Base-by-base conservation (phyloP, 2,888 invertebrate genomes). In the Tryphoninae sp. region DNA sequence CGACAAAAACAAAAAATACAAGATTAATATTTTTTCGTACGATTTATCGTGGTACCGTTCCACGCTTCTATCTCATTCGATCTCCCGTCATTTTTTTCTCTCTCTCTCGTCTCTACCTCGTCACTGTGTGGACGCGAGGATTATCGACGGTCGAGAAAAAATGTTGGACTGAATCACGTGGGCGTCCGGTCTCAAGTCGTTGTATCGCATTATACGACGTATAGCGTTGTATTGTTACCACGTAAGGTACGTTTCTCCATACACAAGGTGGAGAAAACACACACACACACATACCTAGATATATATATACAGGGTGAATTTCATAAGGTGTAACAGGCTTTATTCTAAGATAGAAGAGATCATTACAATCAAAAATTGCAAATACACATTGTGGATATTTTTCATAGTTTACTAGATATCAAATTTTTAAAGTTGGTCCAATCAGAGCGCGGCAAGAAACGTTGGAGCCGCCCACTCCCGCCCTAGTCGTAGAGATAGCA, bases 101-200 rank as follows among this genome's bases (percentile, higher is more conserved):
- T 73, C 51, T 69, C 26, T 69, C 78, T 11, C 81, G 69, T 58
- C 59, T 67, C 19, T 58, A 64, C 55, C 64, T 19, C 58, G 67
- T 77, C 75, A 68, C 16, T 71, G 75, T 53, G 65, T 59, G 80
- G 76, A 77, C 79, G 79, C 13, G 72, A 79, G 80, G 76, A 82
- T 82, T 80, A 82, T 82, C 82, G 82, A 82, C 79, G 73, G 76
- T 62, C 82, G 73, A 76, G 80, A 80, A 82, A 1, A 79, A 80
- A 33, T 9, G 78, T 59, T 55, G 81, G 61, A 58, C 55, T 45
- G 78, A 73, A 82, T 78, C 58, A 77, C 76, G 81, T 78, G 68
- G 79, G 83, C 79, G 82, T 42, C 61, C 26, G 78, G 69, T 65
- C 71, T 65, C 65, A 74, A 42, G 51, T 71, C 71, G 61, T 71